A percentile compares a stretch with the other conserved stretches of the same genome.
Conservation (phyloP, 2,888 invertebrate genomes). For the Keiferia lycopersicella region DNA sequence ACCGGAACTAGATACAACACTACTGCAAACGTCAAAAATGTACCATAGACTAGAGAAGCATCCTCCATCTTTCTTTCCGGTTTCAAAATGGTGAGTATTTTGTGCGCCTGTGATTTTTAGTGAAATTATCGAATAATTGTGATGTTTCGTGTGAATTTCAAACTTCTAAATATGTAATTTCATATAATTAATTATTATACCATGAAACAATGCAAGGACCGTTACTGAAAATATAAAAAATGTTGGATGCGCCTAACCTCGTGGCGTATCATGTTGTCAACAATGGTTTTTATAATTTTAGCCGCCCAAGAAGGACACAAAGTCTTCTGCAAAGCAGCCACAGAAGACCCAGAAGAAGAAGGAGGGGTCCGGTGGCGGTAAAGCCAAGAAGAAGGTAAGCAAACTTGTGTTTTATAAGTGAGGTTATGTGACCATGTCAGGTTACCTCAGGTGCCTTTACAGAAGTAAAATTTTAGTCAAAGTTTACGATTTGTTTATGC, state of each 20-base stretch:
- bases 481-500: conserved; percentile 27
- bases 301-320: conserved; percentile 97
- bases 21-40: conserved; percentile 12
- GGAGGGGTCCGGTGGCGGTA: conserved; percentile 96
- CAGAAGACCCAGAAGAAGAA: conserved; percentile 97
- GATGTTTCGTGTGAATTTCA: background rate
- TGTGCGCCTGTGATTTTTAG: conserved; percentile 30
- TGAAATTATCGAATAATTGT: conserved; percentile 17
- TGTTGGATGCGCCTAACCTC: conserved; percentile 50
- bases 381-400: conserved; percentile 96
- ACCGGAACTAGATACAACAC: background rate
- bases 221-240: background rate
- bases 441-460: background rate
- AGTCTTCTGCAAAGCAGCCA: conserved; percentile 94
- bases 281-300: conserved; percentile 72
- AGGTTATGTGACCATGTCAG: conserved; percentile 59
- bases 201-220: background rate
- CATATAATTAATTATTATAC: background rate
- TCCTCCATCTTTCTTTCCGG: conserved; percentile 62
- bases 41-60: conserved; percentile 44
- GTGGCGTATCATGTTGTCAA: conserved; percentile 60
- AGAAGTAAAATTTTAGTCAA: background rate
- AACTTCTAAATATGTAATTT: conserved; percentile 3
- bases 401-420: conserved; percentile 43
- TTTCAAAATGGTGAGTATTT: conserved; percentile 77